A percentile compares a stretch with the other conserved stretches of the same genome.
Conservation (phyloP, 1,140 invertebrate genomes). For the Meloidogyne floridensis region DNA sequence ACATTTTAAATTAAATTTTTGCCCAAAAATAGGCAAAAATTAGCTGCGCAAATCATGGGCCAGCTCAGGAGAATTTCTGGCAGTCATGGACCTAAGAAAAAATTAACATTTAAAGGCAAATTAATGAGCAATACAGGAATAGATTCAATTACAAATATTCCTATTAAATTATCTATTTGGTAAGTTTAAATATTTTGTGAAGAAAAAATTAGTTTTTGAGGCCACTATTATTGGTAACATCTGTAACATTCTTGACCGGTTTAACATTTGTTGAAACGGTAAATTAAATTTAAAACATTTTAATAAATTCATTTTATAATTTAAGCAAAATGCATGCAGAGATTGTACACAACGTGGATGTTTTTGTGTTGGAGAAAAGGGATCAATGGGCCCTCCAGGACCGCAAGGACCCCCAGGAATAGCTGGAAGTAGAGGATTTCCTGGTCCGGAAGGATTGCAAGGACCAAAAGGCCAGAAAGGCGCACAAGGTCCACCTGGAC, state of each 20-base stretch:
- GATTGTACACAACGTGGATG: conserved; percentile 64
- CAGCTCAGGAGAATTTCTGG: background rate
- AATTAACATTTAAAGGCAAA: background rate
- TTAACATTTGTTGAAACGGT: conserved; percentile 27
- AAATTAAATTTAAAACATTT: background rate
- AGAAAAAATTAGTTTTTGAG: background rate
- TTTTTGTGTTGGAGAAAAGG: conserved; percentile 65
- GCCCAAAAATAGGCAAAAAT: background rate
- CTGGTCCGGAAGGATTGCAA: conserved; percentile 63
- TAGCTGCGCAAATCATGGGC: background rate
- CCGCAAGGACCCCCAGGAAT: conserved; percentile 62
- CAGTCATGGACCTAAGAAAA: background rate
- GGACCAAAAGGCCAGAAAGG: conserved; percentile 57
- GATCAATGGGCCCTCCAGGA: conserved; percentile 60
- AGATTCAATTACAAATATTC: background rate
- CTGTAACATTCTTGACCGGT: conserved; percentile 23
- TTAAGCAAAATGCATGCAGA: conserved; percentile 63
- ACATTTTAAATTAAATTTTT: background rate
- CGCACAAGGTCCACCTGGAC: conserved; percentile 59
- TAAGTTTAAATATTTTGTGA: background rate
- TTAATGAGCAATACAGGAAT: background rate
- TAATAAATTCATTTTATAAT: conserved; percentile 21
- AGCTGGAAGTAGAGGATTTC: conserved; percentile 62
- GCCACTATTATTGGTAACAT: background rate
- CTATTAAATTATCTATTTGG: conserved; percentile 3